These are phyloP conservation scores for Drosophila biarmipes DNA, from an alignment of 1,140 invertebrate species.

Conservation along the genomic window DNA sequence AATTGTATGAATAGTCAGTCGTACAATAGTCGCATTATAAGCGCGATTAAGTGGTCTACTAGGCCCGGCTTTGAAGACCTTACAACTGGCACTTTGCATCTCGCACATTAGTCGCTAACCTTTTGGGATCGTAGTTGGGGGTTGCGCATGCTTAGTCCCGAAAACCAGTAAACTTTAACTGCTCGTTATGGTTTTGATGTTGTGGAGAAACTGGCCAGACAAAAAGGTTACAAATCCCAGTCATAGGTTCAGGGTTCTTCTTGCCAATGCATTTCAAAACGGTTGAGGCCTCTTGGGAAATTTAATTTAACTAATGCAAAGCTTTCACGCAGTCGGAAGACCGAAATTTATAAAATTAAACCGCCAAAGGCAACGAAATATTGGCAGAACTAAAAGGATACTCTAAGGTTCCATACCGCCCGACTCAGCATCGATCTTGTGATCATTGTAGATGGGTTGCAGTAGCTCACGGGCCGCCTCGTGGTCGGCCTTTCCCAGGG, in stretches of 20 bases:
- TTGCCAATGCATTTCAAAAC: too few relatives aligned
- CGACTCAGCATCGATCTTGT: conserved; percentile 53
- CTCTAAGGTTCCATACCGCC: conserved; percentile 24
- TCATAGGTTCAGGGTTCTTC: background rate
- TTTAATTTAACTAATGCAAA: background rate
- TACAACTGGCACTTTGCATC: conserved; percentile 17
- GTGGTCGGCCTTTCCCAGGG: conserved; percentile 57
- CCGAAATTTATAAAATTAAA: conserved; percentile 1
- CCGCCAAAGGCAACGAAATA: background rate
- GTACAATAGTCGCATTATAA: conserved; percentile 36
- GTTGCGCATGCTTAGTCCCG: conserved; percentile 5
- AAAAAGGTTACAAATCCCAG: background rate
- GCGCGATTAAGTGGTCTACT: conserved; percentile 23
- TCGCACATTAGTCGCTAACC: conserved; percentile 18
- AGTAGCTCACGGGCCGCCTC: conserved; percentile 28
- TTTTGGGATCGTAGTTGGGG: conserved; percentile 8
- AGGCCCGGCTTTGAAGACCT: conserved; percentile 2
- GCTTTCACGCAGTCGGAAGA: background rate
- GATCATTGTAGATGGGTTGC: background rate
- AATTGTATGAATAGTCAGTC: conserved; percentile 26
- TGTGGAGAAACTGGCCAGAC: background rate
- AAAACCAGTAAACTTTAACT: conserved; percentile 1
- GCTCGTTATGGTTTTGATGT: background rate
- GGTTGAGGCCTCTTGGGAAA: background rate
- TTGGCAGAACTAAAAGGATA: background rate